Percentiles rank a stretch among this genome's conserved stretches.
These are phyloP conservation scores for Chrysopilus asiliformis DNA, from an alignment of 2,888 invertebrate genomes.

Conservation along the genomic window DNA sequence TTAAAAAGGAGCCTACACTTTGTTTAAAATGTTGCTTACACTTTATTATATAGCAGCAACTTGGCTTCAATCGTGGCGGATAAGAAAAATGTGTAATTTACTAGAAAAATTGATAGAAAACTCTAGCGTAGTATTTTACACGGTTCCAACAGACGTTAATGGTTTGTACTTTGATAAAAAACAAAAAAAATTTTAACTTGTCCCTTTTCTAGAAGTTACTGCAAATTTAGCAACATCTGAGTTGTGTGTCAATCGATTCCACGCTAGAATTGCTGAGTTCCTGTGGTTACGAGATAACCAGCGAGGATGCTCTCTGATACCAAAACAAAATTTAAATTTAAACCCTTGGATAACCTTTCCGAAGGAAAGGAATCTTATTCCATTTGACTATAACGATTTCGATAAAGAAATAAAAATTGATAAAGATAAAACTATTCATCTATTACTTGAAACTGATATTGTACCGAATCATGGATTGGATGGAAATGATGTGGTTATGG, in stretches of 20 bases:
- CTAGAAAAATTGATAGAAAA: constrained; percentile 47
- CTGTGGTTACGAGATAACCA: constrained; percentile 31
- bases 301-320: constrained; percentile 32
- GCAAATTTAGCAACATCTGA: constrained; percentile 28
- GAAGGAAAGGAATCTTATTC: constrained; percentile 31
- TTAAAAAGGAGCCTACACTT: too few relatives aligned
- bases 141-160: constrained; percentile 38
- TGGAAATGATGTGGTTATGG: constrained; percentile 20
- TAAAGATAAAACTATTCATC: constrained; percentile 21
- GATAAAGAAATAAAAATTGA: constrained; percentile 17
- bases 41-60: constrained; percentile 74
- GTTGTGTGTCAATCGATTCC: constrained; percentile 28
- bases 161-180: constrained; percentile 19
- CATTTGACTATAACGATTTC: constrained; percentile 23
- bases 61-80: constrained; percentile 65
- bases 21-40: constrained; percentile 63
- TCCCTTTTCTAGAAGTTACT: constrained; percentile 4
- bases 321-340: constrained; percentile 37
- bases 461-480: constrained; percentile 18
- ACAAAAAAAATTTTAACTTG: background rate
- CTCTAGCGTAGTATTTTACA: constrained; percentile 47
- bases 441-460: constrained; percentile 31
- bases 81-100: constrained; percentile 54
- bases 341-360: constrained; percentile 41
- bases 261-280: constrained; percentile 33